Evolutionary conservation across 2,113 vertebrate species (phyloP), one percentile per base, ranked within the genome.

Genomic region (Amblyornis subalaris): DNA sequence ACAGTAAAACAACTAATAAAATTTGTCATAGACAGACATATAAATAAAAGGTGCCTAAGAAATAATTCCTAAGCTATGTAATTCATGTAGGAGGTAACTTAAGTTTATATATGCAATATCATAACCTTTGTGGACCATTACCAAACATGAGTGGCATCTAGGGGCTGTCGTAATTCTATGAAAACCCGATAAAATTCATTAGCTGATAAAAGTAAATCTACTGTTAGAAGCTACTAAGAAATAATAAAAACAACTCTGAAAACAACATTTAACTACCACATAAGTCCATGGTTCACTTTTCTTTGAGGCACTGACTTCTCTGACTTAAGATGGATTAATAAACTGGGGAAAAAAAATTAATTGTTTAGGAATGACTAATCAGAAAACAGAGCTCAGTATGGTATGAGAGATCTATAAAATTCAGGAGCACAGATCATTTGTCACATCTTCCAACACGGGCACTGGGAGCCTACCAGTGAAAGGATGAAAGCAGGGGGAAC

Each of bases 301-400:
- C 15, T 72, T 62, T 24, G 7, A 42, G 67, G 4, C 6, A 45
- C 12, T 54, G 16, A 48, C 18, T 66, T 62, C 6, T 13, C 6
- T 44, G 6, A 62, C 12, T 75, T 77, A 6, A n/a, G 29, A 33
- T 9, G 4, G 12, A 26, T 76, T 71, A 51, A 65, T 38, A 74
- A 71, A 44, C 0, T 31, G 5, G 4, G 4, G 40, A 8, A 2
- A 20, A 26, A 60, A 9, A 14, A n/a, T 4, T 7, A 15, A 25
- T 10, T 28, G 2, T 10, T 54, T 51, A 50, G 60, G 12, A 45
- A 36, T 13, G 7, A 20, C 18, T 60, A 47, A 45, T n/a, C 10
- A 58, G 12, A 44, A 58, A 58, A 19, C 24, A n/a, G 20, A 36
- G 5, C 14, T 65, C 60, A 25, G 7, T 4, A 16, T n/a, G 16